Conservation (phyloP, 1,140 invertebrate genomes). For the Bombus vancouverensis region DNA sequence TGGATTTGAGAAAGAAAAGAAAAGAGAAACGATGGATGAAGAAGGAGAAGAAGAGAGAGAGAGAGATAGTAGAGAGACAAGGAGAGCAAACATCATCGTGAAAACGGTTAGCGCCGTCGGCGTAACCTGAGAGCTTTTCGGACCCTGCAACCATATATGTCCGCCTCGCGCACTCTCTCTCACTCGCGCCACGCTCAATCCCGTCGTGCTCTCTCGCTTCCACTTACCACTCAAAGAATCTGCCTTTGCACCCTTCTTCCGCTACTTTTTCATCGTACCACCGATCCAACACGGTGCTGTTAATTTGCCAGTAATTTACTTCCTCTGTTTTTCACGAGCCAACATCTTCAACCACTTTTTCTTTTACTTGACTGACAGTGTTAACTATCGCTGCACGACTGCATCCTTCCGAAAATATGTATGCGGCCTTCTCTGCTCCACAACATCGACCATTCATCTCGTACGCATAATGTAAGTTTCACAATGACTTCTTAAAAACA, state of each 20-base stretch:
- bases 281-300: not conserved
- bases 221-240: not conserved
- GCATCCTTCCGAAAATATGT: constrained; percentile 13
- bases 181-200: constrained; percentile 44
- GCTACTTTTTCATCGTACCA: not conserved
- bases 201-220: constrained; percentile 63
- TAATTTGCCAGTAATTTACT: constrained; percentile 29
- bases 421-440: not conserved
- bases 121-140: constrained; percentile 81
- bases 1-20: constrained; percentile 6
- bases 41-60: constrained; percentile 39
- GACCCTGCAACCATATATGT: constrained; percentile 82
- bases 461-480: not conserved
- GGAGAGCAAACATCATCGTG: constrained; percentile 69
- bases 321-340: not conserved
- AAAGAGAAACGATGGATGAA: not conserved
- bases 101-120: constrained; percentile 77
- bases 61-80: constrained; percentile 10
- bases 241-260: not conserved
- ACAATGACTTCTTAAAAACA: not conserved
- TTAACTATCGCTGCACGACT: not conserved
- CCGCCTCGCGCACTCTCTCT: constrained; percentile 73
- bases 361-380: no score
- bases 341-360: not conserved
- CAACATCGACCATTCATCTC: not conserved